Percentiles rank a stretch among this genome's conserved stretches.
Conservation (phyloP, 2,113 vertebrate species). For the Phoenicopterus ruber region DNA sequence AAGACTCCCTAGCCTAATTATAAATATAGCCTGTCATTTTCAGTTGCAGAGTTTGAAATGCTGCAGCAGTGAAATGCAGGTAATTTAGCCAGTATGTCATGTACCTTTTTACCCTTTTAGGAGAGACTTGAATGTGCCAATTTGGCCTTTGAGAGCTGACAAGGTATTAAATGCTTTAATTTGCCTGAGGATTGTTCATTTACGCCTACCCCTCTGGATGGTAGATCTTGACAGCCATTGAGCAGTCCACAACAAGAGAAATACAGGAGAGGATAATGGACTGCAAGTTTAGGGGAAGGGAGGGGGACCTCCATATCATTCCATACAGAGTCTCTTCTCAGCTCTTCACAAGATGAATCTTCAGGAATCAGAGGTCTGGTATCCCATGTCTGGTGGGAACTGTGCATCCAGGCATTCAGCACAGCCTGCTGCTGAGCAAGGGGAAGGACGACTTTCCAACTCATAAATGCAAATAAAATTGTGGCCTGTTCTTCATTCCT, state of each 20-base stretch:
- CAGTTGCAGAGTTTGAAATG: neutral
- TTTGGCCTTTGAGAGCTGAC: neutral
- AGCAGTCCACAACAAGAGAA: neutral
- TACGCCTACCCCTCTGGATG: neutral
- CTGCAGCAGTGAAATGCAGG: neutral
- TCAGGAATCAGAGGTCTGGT: neutral
- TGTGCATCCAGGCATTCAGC: neutral
- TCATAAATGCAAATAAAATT: neutral
- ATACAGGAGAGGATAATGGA: neutral
- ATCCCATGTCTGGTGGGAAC: accelerated
- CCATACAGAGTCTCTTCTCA: neutral
- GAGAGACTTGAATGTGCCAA: neutral
- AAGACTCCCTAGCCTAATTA: neutral
- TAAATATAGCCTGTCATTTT: neutral
- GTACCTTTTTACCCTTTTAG: neutral
- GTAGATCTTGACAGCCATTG: neutral
- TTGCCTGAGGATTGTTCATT: neutral
- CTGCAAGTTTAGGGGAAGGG: neutral
- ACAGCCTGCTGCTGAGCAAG: neutral
- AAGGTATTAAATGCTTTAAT: neutral
- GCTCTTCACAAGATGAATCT: neutral
- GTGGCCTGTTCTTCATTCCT: neutral
- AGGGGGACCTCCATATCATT: neutral
- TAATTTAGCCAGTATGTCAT: neutral
- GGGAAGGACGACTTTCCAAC: neutral